Evolutionary conservation across 2,113 vertebrate genomes (phyloP).

Genomic region (Peromyscus californicus): DNA sequence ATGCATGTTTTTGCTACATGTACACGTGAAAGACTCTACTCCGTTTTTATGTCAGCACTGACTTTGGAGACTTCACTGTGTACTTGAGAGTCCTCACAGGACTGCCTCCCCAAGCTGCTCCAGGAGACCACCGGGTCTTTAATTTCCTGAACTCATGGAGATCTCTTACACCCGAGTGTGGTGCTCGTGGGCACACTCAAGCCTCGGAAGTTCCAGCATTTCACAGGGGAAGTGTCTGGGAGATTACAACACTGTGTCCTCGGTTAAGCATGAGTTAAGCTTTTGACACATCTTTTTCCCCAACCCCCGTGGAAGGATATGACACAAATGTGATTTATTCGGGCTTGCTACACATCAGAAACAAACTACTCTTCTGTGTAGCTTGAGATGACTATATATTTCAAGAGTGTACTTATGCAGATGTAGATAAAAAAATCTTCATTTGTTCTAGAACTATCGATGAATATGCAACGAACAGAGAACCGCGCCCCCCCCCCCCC

Average conservation of each 20-base stretch:
- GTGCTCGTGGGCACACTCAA: neutral
- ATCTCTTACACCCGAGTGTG: neutral
- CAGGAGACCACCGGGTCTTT: neutral
- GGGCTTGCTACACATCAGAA: neutral
- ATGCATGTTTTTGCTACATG: neutral
- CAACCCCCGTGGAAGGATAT: neutral
- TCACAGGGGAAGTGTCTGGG: neutral
- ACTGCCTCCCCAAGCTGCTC: neutral
- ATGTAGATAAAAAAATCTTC: neutral
- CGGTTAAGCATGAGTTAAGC: neutral
- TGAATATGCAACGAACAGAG: neutral
- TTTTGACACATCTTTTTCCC: neutral
- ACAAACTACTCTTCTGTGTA: neutral
- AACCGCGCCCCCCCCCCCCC: neutral
- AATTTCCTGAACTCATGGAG: neutral
- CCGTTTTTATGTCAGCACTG: too few species aligned
- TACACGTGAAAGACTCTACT: too few species aligned
- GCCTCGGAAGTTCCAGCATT: slow-evolving; percentile 72
- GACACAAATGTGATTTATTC: neutral
- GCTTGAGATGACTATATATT: neutral
- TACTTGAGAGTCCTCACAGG: accelerated
- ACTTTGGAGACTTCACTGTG: neutral
- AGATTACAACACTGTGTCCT: neutral
- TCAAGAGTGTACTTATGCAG: neutral
- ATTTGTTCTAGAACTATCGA: neutral